Conservation (phyloP, 2,113 vertebrate species). For the Rhinolophus sinicus region DNA sequence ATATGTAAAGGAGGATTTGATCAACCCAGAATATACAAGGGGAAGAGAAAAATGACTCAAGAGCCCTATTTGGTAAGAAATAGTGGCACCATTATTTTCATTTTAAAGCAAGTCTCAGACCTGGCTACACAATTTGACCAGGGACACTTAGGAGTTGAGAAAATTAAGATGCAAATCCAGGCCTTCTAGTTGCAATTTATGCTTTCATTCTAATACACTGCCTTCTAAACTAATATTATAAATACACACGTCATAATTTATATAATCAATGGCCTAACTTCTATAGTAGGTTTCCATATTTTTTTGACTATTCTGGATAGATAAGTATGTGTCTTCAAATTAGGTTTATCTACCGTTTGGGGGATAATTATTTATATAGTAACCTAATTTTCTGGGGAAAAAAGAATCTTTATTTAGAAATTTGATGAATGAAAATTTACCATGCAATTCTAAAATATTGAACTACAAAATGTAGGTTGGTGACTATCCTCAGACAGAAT, state of each 20-base stretch:
- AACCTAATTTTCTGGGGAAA: not conserved
- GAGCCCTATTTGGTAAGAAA: not conserved
- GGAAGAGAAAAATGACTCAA: not conserved
- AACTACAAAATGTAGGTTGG: not conserved
- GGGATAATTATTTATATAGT: not conserved
- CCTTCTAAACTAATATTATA: not conserved
- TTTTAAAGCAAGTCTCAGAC: not conserved
- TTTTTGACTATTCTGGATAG: not conserved
- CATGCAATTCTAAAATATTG: not conserved
- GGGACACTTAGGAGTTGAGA: not conserved
- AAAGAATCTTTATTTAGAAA: not conserved
- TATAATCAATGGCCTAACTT: not conserved
- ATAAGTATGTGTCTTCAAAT: not conserved
- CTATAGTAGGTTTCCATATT: not conserved
- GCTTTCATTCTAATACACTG: not conserved
- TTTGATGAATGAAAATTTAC: not conserved
- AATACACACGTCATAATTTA: not conserved
- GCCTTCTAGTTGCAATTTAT: not conserved
- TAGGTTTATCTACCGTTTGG: not conserved
- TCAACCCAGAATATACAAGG: not conserved
- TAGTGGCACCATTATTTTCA: not conserved
- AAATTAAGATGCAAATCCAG: not conserved
- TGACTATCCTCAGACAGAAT: not conserved
- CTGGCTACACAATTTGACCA: not conserved
- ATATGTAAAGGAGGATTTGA: not conserved